Evolutionary conservation across 1,140 invertebrate genomes (phyloP), one percentile per base, ranked within the genome.

Genomic region (Drosophila gunungcola): DNA sequence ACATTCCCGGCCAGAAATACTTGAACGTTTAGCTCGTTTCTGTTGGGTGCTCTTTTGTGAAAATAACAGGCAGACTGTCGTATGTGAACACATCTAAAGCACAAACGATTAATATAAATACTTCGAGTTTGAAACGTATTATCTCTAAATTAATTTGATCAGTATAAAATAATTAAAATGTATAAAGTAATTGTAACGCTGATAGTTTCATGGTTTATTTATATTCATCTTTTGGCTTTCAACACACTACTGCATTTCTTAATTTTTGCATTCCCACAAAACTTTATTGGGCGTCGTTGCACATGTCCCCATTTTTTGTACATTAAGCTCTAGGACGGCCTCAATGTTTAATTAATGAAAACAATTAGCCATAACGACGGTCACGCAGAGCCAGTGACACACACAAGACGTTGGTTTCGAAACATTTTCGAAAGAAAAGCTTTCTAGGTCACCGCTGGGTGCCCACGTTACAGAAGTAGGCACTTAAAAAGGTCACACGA

Each of bases 351-450:
- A 86, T 86, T 86, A 86, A 82, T 88, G 74, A 68, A 65, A 70
- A 75, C 63, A 78, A 82, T 85, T 85, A 82, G 34, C 49, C 64
- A 81, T 65, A 78, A 78, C 73, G 76, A 69, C 73, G 84, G 84
- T 83, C 75, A 83, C 79, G 72, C 70, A 88, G 58, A 63, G 41
- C 25, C 77, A 68, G 73, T 58, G 62, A 55, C 64, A 62, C 10
- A 53, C 25, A 21, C 52, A 54, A 46, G 36, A 25, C 21, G 12
- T 32, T 10, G 16, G 25, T 83, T 72, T 68, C 51, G 65, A 62
- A 88, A 88, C 45, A 41, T 79, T 77, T 88, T 79, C 75, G 67
- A 86, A 86, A 86, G 83, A 86, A 89, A 86, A 89, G 60, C 84
- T 86, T 73, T 88, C 83, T 89, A 86, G 83, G 83, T 89, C 83